A percentile compares a stretch with the other conserved stretches of the same genome.
Evolutionary conservation across 2,113 vertebrate species (phyloP).

Genomic region (Thamnophis sirtalis): DNA sequence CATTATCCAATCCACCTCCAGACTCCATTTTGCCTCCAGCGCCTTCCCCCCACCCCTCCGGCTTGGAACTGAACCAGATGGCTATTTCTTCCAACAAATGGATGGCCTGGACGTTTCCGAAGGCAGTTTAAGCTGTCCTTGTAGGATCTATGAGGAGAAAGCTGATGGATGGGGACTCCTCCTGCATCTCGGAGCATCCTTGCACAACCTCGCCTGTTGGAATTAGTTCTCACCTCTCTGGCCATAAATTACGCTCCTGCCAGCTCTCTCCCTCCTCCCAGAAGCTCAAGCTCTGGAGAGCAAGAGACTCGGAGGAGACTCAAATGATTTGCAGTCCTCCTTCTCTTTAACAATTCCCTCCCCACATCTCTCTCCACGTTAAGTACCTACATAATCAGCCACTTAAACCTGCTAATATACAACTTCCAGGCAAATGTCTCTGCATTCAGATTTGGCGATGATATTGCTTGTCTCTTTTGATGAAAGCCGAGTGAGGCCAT

Average conservation of each 20-base stretch:
- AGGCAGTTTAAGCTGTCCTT: neutral
- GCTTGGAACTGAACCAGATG: too few species aligned
- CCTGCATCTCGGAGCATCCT: neutral
- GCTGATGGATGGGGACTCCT: neutral
- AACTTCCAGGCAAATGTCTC: slow-evolving; percentile 44
- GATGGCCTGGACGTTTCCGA: rapidly evolving
- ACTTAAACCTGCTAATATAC: slow-evolving; percentile 35
- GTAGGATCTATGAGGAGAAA: rapidly evolving
- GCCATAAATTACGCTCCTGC: neutral
- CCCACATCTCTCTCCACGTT: slow-evolving; percentile 11
- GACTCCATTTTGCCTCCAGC: too few species aligned
- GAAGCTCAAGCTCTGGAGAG: slow-evolving; percentile 21
- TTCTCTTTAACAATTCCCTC: slow-evolving; percentile 1
- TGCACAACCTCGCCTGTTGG: neutral
- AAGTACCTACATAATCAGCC: slow-evolving; percentile 36
- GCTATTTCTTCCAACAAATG: too few species aligned
- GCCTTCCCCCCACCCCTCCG: too few species aligned
- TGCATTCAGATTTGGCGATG: slow-evolving; percentile 7
- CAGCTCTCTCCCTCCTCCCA: neutral
- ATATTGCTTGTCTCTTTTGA: slow-evolving; percentile 19
- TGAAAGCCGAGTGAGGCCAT: neutral
- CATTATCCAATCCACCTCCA: too few species aligned
- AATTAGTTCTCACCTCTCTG: slow-evolving; percentile 1
- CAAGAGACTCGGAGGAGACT: neutral
- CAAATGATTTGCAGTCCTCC: slow-evolving; percentile 35